Conservation (phyloP, 2,797 vertebrate species). For the Peromyscus aztecus region DNA sequence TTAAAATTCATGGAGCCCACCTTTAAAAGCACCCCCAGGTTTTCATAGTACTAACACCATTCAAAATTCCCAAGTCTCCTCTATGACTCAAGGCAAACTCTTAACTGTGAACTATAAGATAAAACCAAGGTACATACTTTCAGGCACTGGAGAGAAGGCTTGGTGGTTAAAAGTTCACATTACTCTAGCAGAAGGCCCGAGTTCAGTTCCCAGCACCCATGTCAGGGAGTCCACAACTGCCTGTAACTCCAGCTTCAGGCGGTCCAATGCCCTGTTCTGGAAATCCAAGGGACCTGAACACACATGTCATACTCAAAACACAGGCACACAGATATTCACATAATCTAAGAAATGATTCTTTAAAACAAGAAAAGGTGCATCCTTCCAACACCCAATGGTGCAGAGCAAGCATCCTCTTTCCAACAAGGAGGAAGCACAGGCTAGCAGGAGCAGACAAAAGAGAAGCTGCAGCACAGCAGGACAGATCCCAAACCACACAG, state of each 20-base stretch:
- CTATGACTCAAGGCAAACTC: not conserved
- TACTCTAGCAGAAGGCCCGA: not conserved
- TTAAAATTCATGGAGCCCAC: not conserved
- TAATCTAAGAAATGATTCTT: not conserved
- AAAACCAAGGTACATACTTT: not conserved
- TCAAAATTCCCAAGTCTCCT: not conserved
- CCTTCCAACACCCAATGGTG: not conserved
- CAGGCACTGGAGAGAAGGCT: not conserved
- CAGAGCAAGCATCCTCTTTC: not conserved
- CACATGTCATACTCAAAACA: not conserved
- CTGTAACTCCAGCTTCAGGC: not conserved
- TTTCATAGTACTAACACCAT: not conserved
- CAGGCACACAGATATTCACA: not conserved
- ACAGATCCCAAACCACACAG: not conserved
- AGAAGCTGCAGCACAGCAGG: not conserved
- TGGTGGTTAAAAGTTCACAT: not conserved
- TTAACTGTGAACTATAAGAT: not conserved
- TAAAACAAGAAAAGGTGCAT: not conserved
- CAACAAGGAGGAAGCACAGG: not conserved
- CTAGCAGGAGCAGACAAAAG: not conserved
- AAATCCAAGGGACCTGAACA: not conserved
- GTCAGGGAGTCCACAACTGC: not conserved
- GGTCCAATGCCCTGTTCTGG: too few relatives aligned
- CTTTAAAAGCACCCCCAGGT: not conserved
- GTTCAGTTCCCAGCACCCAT: not conserved